These are phyloP conservation scores for Passer montanus DNA, from an alignment of 2,113 vertebrate species.

Conservation along the genomic window DNA sequence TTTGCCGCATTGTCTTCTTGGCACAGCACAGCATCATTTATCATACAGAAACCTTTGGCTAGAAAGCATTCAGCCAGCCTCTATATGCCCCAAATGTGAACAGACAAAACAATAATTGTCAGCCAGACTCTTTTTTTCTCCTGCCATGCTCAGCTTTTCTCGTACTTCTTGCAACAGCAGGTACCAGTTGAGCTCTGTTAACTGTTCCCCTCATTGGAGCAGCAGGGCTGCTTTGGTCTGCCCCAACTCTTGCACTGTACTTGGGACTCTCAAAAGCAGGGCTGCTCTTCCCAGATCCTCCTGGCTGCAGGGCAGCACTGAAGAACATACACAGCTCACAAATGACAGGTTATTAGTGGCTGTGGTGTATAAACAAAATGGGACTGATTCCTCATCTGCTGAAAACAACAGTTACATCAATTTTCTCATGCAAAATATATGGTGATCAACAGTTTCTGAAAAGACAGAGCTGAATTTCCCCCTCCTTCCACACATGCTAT, in stretches of 20 bases:
- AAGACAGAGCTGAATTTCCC: neutral
- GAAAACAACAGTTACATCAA: neutral
- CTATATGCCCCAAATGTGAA: neutral
- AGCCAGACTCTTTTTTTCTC: neutral
- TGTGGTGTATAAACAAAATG: neutral
- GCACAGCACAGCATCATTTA: neutral
- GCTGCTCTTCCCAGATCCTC: neutral
- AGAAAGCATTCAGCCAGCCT: neutral
- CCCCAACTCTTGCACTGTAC: neutral
- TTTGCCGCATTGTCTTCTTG: neutral
- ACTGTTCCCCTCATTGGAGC: neutral
- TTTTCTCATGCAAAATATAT: rapidly evolving
- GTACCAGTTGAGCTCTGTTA: neutral
- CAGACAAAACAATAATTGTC: neutral
- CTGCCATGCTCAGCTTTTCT: neutral
- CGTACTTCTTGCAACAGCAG: neutral
- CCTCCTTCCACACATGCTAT: neutral
- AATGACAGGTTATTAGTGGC: neutral
- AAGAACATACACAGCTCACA: neutral
- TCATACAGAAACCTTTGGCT: neutral
- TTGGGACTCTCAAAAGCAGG: neutral
- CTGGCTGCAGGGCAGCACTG: neutral
- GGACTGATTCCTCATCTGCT: neutral
- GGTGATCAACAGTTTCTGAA: neutral
- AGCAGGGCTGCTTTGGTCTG: neutral